phyloP scores from a whole-genome alignment of 2,797 vertebrate genomes.

The Malurus splendens region DNA sequence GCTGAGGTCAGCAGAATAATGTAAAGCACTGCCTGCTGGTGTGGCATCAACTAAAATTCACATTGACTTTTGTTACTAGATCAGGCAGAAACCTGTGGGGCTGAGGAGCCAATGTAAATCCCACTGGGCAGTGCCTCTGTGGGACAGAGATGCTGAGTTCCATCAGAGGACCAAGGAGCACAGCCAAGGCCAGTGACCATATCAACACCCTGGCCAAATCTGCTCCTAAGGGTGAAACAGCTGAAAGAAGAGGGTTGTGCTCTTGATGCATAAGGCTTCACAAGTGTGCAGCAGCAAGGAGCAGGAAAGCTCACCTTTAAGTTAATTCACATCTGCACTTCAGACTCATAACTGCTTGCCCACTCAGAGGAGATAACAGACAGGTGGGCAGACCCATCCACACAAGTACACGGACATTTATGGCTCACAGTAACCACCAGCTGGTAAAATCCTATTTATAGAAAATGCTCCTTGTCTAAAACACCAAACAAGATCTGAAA shows the following conservation, averaged over 20 bases:
- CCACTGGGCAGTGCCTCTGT: neutral
- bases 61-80: neutral
- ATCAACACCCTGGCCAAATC: accelerated
- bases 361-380: neutral
- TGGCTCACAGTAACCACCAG: neutral
- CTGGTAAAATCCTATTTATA: conserved; percentile 20
- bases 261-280: neutral
- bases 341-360: neutral
- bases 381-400: neutral
- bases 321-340: neutral
- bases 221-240: neutral
- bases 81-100: neutral
- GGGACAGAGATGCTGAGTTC: neutral
- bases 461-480: conserved; percentile 42
- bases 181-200: neutral
- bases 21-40: neutral
- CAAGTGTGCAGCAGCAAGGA: neutral
- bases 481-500: conserved; percentile 32
- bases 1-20: neutral
- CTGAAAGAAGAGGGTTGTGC: neutral
- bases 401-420: neutral
- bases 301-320: neutral
- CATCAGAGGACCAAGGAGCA: neutral
- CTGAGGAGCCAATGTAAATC: neutral
- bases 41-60: neutral